Conservation (phyloP, 1,140 invertebrate species). For the Rhagoletis pomonella region DNA sequence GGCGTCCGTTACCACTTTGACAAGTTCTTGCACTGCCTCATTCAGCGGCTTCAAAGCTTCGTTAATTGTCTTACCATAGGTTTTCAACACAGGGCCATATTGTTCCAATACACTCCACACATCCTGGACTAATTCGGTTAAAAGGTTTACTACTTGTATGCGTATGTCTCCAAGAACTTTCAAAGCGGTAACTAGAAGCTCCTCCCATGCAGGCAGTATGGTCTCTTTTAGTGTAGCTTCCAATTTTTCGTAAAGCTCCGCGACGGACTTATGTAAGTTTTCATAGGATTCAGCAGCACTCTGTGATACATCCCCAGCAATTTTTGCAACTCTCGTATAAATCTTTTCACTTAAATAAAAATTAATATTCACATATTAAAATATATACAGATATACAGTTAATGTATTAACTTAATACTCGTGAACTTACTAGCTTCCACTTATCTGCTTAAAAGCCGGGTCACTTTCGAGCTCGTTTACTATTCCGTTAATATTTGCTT, state of each 20-base stretch:
- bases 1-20: constrained; percentile 75
- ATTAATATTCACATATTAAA: constrained; percentile 27
- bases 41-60: constrained; percentile 77
- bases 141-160: constrained; percentile 58
- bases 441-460: constrained; percentile 79
- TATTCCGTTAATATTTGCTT: constrained; percentile 78
- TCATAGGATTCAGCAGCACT: constrained; percentile 75
- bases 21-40: constrained; percentile 75
- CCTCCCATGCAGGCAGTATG: constrained; percentile 64
- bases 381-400: neutral
- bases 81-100: constrained; percentile 81
- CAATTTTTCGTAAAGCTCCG: constrained; percentile 73
- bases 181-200: constrained; percentile 58
- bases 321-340: constrained; percentile 71
- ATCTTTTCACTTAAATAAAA: constrained; percentile 58
- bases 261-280: constrained; percentile 72
- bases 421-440: constrained; percentile 75
- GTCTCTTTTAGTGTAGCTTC: constrained; percentile 78
- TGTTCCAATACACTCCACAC: constrained; percentile 65
- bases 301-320: constrained; percentile 75
- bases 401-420: neutral
- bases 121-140: constrained; percentile 61
- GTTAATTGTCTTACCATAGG: constrained; percentile 76
- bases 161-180: constrained; percentile 62
- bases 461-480: constrained; percentile 80